These are phyloP conservation scores for Volucella inflata DNA, from an alignment of 2,888 invertebrate genomes.

Conservation along the genomic window DNA sequence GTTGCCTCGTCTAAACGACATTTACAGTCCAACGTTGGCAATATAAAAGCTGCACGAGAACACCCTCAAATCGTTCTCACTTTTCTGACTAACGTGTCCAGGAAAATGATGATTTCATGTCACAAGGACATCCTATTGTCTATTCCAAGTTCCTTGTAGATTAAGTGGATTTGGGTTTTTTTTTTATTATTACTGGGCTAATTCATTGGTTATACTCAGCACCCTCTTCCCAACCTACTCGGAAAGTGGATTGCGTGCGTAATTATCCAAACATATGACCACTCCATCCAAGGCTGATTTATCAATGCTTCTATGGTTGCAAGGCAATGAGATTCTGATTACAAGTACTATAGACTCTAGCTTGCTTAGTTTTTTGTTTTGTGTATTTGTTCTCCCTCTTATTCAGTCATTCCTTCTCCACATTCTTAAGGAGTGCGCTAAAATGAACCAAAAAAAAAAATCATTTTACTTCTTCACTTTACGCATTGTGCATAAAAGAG, in stretches of 20 bases:
- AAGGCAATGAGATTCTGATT: conserved; percentile 50
- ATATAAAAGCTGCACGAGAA: too few species aligned
- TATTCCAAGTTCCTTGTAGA: too few species aligned
- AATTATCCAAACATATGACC: conserved; percentile 1
- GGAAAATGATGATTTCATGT: too few species aligned
- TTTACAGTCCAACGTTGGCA: too few species aligned
- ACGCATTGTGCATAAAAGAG: conserved; percentile 42
- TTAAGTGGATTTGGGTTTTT: too few species aligned
- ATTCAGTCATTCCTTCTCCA: neutral
- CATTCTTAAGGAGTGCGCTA: conserved; percentile 28
- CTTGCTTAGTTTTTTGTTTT: neutral
- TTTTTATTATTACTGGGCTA: too few species aligned
- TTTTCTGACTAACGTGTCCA: too few species aligned
- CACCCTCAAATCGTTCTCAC: too few species aligned
- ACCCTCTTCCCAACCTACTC: neutral
- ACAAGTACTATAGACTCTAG: conserved; percentile 50
- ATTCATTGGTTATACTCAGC: too few species aligned
- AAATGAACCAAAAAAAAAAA: neutral
- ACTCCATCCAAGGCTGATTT: conserved; percentile 14
- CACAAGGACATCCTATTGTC: too few species aligned
- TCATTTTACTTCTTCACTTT: conserved; percentile 42
- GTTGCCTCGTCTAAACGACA: too few species aligned
- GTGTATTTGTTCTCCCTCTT: neutral
- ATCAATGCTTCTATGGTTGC: conserved; percentile 37
- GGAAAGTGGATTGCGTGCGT: neutral